Conservation (phyloP, 2,888 invertebrate species). For the Ophion ellenae region DNA sequence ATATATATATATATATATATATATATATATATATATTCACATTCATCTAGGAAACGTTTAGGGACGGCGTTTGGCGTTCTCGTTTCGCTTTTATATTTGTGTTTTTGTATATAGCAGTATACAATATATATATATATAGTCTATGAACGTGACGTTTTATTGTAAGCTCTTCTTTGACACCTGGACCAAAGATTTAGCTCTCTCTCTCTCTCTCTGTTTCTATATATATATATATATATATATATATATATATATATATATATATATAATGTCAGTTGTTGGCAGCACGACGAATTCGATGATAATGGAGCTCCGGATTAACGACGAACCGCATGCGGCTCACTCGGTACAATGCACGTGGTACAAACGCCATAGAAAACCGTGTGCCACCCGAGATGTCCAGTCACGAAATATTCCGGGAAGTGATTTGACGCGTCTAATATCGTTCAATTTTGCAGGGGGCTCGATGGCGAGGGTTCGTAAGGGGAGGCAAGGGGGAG, state of each 20-base stretch:
- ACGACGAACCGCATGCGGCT: constrained; percentile 11
- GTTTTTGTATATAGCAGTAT: constrained; percentile 16
- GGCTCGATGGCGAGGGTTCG: background rate
- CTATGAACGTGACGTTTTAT: constrained; percentile 79
- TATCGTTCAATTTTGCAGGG: constrained; percentile 17
- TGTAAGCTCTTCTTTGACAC: constrained; percentile 79
- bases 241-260: background rate
- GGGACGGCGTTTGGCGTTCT: constrained; percentile 74
- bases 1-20: too few relatives aligned
- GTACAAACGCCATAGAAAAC: constrained; percentile 16
- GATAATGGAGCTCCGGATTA: constrained; percentile 39
- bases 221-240: too few relatives aligned
- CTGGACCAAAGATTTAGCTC: constrained; percentile 72
- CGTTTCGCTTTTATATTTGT: constrained; percentile 36
- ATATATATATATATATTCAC: too few relatives aligned
- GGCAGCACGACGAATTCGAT: constrained; percentile 46
- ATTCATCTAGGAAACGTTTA: constrained; percentile 69
- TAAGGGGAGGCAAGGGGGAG: constrained; percentile 1
- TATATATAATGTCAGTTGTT: background rate
- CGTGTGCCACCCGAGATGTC: constrained; percentile 36
- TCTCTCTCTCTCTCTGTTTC: background rate
- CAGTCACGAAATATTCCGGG: constrained; percentile 55
- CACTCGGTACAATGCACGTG: background rate
- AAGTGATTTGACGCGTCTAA: constrained; percentile 62
- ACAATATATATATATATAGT: constrained; percentile 47